Evolutionary conservation across 2,797 vertebrate species (phyloP), one percentile per base, ranked within the genome.

Genomic region (Toxotes lorentzi): DNA sequence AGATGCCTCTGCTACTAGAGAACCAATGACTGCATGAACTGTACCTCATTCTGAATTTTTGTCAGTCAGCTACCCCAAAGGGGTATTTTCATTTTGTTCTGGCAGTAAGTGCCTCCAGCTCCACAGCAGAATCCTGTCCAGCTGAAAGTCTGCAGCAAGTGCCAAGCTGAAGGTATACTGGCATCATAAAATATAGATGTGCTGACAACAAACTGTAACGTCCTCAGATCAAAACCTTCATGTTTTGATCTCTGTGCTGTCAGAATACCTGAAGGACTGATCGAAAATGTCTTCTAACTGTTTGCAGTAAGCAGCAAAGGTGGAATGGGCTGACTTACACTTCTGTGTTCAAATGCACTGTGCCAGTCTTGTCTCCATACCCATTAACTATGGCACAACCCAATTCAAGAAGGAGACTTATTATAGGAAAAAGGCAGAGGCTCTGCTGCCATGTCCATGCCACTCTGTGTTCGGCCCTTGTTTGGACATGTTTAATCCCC

Each of bases 111-210:
- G 59, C 70, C 66, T 79, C 48, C 41, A 76, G 66, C 68, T 76
- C 61, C 60, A 21, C 30, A 62, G 62, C 58, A 65, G n/a, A 43
- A 32, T 54, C 23, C 57, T 83, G n/a, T 83, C 76, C 35, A 7
- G 10, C 53, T 77, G 67, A 78, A 85, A 86, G 85, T 77, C 70
- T 6, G 74, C 70, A 78, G 63, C 8, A 0, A 73, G 66, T 67
- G 66, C 71, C 78, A 80, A 86, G 83, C 67, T 60, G 60, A 86
- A 71, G 58, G 50, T 61, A 64, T 72, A 72, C 68, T 30, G 40
- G 72, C 54, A 23, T 78, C 43, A 85, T 89, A 30, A 88, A 91
- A 89, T 85, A 85, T 86, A 82, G 73, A 89, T 82, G 67, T 38
- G 68, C 77, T 84, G 86, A 85, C 80, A 90, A 78, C 60, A 63